A percentile compares a stretch with the other conserved stretches of the same genome.
Evolutionary conservation across 1,140 invertebrate genomes (phyloP).

Genomic region (Proales similis): DNA sequence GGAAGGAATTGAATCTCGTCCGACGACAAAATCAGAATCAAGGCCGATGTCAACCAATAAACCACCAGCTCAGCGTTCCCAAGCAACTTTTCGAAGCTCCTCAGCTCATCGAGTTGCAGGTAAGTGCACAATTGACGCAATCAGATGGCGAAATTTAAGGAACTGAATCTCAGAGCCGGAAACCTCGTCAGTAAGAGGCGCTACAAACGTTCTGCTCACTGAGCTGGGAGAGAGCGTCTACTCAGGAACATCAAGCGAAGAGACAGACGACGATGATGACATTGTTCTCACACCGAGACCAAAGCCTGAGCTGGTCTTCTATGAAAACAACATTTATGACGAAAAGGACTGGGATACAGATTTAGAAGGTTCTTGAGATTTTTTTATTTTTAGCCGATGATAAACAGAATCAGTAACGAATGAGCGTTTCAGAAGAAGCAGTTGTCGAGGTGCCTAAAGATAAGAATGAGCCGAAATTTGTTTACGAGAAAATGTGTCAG

Average conservation of each 20-base stretch:
- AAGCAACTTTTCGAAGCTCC: constrained; percentile 35
- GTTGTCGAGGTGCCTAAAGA: constrained; percentile 38
- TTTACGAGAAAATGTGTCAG: constrained; percentile 43
- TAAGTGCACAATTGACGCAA: neutral
- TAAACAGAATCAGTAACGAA: too few species aligned
- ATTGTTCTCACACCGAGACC: constrained; percentile 6
- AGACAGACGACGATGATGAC: constrained; percentile 22
- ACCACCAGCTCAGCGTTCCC: constrained; percentile 21
- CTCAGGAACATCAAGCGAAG: neutral
- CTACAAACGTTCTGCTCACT: constrained; percentile 5
- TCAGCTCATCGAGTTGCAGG: constrained; percentile 14
- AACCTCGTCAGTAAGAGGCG: neutral
- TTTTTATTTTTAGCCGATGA: neutral
- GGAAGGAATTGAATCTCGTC: constrained; percentile 12
- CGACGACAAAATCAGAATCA: constrained; percentile 5
- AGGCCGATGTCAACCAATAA: constrained; percentile 21
- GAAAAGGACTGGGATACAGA: constrained; percentile 32
- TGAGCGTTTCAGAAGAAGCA: neutral
- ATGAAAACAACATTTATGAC: constrained; percentile 14
- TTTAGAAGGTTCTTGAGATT: constrained; percentile 8
- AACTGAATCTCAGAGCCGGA: neutral
- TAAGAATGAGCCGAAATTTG: constrained; percentile 39
- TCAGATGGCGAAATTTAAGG: neutral
- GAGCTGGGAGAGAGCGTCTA: constrained; percentile 28
- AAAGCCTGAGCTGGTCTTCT: neutral